Percentiles rank a stretch among this genome's conserved stretches.
Conservation (phyloP, 1,140 invertebrate genomes). For the Bombus breviceps region DNA sequence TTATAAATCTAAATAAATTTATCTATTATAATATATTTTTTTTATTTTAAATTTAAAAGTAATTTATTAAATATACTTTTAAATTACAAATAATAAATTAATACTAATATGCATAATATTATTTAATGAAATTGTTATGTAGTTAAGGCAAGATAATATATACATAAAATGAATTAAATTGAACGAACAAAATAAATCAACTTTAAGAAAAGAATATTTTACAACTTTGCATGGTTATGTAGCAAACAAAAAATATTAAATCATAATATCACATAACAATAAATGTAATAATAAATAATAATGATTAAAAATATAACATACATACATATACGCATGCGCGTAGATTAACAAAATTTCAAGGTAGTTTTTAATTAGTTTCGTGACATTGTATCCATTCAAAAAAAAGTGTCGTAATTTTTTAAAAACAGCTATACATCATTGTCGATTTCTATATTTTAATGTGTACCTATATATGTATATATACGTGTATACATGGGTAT, state of each 20-base stretch:
- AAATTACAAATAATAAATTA: too few species aligned
- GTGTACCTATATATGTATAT: background rate
- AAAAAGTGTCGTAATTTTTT: slow-evolving; percentile 17
- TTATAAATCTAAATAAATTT: background rate
- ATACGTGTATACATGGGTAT: background rate
- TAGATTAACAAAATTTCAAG: slow-evolving; percentile 28
- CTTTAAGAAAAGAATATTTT: background rate
- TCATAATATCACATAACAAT: background rate
- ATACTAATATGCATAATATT: background rate
- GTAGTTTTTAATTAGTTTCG: slow-evolving; percentile 39
- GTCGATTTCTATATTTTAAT: slow-evolving; percentile 1
- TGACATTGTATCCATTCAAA: slow-evolving; percentile 21
- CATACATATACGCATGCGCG: background rate
- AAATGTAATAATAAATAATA: background rate
- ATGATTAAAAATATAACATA: slow-evolving; percentile 11
- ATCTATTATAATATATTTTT: background rate
- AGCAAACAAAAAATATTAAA: too few species aligned
- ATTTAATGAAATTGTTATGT: background rate
- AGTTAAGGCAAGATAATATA: background rate
- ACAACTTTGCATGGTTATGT: background rate
- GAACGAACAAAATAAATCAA: background rate
- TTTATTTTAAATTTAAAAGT: background rate
- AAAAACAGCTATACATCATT: slow-evolving; percentile 13
- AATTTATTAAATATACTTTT: background rate
- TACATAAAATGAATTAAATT: background rate